Evolutionary conservation across 1,140 invertebrate species (phyloP), one percentile per base, ranked within the genome.

Genomic region (Linepithema humile): DNA sequence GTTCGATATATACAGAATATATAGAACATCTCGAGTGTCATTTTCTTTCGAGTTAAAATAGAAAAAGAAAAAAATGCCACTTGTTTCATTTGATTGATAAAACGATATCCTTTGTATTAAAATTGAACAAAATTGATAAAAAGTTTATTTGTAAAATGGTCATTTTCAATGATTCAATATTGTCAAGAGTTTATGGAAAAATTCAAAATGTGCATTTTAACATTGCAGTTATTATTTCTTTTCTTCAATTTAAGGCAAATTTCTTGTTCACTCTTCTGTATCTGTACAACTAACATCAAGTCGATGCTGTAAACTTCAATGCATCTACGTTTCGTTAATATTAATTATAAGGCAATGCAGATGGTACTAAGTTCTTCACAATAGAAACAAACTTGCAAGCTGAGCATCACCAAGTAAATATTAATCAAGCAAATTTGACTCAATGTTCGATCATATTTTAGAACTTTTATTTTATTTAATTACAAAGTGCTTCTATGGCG

Each of bases 1-100:
- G 35, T 78, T 62, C 10, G 74, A 67, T 69, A 80, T 80, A 80
- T 50, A 50, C 3, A n/a, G 40, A 9, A 59, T 74, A 29, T 65
- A 77, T 53, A 64, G 40, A 26, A 20, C 64, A 43, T 29, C 48
- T 2, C 10, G 35, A 6, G 26, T 69, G 26, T 77, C 12, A 80
- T 69, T 55, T 69, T 69, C 35, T 64, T 29, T 15, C 0, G 12
- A 43, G 43, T 6, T n/a, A 69, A 80, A 2, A 43, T 70, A n/a
- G 2, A 62, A 35, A 9, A 32, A 26, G 20, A 2, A 35, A 65
- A 65, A 43, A 65, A 53, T 7, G 2, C 3, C n/a, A 12, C 1
- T 50, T 64, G 7, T 20, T 38, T 65, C 29, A 62, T 9, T 60
- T n/a, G n/a, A n/a, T n/a, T n/a, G 40, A 3, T 32, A 17, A 23